Evolutionary conservation across 2,113 vertebrate species (phyloP).

Genomic region (Camarhynchus parvulus): DNA sequence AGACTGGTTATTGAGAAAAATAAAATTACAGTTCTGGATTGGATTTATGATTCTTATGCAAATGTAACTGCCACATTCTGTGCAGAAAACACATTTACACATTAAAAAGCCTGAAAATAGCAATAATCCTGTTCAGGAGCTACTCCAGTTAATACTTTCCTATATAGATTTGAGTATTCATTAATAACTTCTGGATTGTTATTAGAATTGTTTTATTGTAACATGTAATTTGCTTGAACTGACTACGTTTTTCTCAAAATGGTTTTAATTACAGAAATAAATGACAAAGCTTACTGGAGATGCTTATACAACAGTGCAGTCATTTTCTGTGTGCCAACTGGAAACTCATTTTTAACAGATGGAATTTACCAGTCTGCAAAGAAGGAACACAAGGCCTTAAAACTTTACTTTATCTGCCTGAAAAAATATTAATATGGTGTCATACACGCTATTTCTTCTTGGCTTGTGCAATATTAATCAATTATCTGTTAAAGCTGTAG

Average conservation of each 20-base stretch:
- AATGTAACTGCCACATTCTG: slow-evolving; percentile 73
- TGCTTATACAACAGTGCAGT: slow-evolving; percentile 71
- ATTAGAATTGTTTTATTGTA: slow-evolving; percentile 74
- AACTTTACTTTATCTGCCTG: slow-evolving; percentile 30
- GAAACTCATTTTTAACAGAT: slow-evolving; percentile 65
- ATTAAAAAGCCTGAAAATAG: slow-evolving; percentile 55
- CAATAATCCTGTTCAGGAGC: slow-evolving; percentile 65
- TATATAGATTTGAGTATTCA: slow-evolving; percentile 62
- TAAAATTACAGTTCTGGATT: slow-evolving; percentile 68
- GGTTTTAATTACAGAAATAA: slow-evolving; percentile 78
- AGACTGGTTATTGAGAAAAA: slow-evolving; percentile 65
- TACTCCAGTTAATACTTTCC: slow-evolving; percentile 62
- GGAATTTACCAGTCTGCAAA: slow-evolving; percentile 39
- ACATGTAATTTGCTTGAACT: slow-evolving; percentile 71
- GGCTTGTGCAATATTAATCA: background rate
- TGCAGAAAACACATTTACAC: slow-evolving; percentile 61
- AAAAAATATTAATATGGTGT: background rate
- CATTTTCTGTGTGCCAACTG: slow-evolving; percentile 67
- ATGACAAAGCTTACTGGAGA: slow-evolving; percentile 70
- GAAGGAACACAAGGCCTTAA: background rate
- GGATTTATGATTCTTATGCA: slow-evolving; percentile 75
- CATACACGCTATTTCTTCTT: background rate
- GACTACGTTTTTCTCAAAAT: slow-evolving; percentile 60
- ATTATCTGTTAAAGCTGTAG: background rate
- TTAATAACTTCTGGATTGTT: slow-evolving; percentile 72